phyloP scores from a whole-genome alignment of 2,113 vertebrate genomes.

The Delphinapterus leucas region DNA sequence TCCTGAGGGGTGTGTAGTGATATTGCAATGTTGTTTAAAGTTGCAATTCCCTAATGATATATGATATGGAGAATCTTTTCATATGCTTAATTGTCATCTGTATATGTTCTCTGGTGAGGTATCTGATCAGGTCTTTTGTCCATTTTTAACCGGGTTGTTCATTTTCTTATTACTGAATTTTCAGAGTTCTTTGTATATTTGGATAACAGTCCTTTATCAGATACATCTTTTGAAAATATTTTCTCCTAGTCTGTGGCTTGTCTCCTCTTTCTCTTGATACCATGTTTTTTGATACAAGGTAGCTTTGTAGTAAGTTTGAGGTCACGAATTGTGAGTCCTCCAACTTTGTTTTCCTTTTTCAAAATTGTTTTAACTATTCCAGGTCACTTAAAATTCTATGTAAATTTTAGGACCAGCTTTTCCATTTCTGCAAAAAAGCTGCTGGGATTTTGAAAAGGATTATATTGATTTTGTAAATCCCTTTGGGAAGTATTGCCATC shows the following conservation, averaged over 20 bases:
- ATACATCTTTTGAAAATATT: not conserved
- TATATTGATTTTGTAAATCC: not conserved
- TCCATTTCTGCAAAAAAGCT: not conserved
- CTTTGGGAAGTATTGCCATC: not conserved
- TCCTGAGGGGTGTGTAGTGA: not conserved
- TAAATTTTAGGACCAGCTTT: not conserved
- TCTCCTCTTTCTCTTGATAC: not conserved
- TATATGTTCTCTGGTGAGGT: not conserved
- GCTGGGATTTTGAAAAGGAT: not conserved
- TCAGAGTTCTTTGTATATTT: not conserved
- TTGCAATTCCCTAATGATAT: not conserved
- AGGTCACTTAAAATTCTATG: not conserved
- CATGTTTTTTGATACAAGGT: not conserved
- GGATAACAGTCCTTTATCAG: not conserved
- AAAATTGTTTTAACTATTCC: not conserved
- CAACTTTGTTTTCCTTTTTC: not conserved
- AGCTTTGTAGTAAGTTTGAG: not conserved
- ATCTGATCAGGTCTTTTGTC: not conserved
- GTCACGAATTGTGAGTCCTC: not conserved
- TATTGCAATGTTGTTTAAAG: not conserved
- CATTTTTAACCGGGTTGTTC: not conserved
- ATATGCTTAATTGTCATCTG: not conserved
- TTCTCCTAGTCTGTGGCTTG: not conserved
- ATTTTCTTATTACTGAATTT: conserved; percentile 15
- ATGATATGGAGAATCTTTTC: not conserved